Evolutionary conservation across 2,113 vertebrate species (phyloP).

Genomic region (Thalassarche chlororhynchos): DNA sequence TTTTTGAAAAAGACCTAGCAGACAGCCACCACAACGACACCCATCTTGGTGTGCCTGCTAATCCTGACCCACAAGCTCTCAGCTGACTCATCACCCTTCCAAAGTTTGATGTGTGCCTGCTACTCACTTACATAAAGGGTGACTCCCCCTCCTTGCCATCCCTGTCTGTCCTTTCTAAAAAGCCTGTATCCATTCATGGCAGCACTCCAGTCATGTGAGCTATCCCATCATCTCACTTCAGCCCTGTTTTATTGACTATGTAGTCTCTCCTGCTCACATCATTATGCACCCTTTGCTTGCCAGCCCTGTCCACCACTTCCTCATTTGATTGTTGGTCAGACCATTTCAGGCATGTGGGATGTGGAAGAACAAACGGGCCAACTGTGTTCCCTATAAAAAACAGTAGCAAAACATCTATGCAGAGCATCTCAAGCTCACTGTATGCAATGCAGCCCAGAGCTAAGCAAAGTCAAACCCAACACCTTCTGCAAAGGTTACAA

Average conservation of each 20-base stretch:
- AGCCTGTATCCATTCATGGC: neutral
- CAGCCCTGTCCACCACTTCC: neutral
- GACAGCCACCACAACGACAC: neutral
- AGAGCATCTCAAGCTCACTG: neutral
- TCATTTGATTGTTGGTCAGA: neutral
- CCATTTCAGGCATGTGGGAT: neutral
- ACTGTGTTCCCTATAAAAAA: neutral
- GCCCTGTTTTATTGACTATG: neutral
- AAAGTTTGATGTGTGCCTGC: neutral
- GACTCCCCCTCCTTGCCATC: neutral
- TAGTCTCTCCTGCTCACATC: neutral
- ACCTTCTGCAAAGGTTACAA: neutral
- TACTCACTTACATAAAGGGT: neutral
- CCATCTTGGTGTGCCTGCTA: neutral
- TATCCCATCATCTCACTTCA: neutral
- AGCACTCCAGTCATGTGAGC: neutral
- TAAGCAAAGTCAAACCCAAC: neutral
- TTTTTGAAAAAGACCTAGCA: neutral
- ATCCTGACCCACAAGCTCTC: neutral
- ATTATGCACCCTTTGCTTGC: neutral
- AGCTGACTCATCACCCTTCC: neutral
- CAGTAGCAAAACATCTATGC: neutral
- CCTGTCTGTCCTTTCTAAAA: neutral
- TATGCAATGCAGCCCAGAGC: neutral
- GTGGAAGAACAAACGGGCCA: neutral